Evolutionary conservation across 2,113 vertebrate species (phyloP).

Genomic region (Halichoerus grypus): DNA sequence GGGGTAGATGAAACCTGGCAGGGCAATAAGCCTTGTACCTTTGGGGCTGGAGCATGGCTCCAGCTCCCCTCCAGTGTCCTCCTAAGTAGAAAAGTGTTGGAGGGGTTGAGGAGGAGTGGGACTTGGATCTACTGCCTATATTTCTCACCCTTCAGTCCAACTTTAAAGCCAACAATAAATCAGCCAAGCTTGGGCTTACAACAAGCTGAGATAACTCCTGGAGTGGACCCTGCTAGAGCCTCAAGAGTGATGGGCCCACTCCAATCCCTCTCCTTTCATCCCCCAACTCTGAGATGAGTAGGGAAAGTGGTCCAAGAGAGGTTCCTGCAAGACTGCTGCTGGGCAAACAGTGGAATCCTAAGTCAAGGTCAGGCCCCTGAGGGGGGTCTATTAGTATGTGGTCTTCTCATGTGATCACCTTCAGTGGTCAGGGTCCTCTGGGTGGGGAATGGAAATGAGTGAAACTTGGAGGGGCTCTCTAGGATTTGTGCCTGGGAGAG

Average conservation of each 20-base stretch:
- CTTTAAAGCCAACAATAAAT: neutral
- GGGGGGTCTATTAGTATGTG: fast-evolving
- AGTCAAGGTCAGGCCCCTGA: neutral
- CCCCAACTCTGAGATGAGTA: neutral
- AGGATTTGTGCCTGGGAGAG: neutral
- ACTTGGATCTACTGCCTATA: neutral
- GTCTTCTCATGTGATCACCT: neutral
- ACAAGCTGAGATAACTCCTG: neutral
- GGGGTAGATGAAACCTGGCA: neutral
- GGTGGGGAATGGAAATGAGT: neutral
- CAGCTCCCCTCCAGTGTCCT: neutral
- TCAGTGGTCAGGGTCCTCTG: neutral
- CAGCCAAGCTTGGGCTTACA: neutral
- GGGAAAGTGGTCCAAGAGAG: neutral
- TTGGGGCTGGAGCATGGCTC: neutral
- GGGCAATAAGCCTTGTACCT: neutral
- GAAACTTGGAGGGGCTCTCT: neutral
- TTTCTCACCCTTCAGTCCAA: neutral
- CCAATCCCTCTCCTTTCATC: neutral
- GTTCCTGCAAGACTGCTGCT: neutral
- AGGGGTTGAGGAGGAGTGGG: neutral
- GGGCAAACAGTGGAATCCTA: neutral
- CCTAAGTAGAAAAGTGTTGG: neutral
- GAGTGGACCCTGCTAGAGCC: neutral
- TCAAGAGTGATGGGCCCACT: neutral